Percentiles rank a stretch among this genome's conserved stretches.
phyloP scores from a whole-genome alignment of 2,888 invertebrate genomes.

The Campaea margaritaria region DNA sequence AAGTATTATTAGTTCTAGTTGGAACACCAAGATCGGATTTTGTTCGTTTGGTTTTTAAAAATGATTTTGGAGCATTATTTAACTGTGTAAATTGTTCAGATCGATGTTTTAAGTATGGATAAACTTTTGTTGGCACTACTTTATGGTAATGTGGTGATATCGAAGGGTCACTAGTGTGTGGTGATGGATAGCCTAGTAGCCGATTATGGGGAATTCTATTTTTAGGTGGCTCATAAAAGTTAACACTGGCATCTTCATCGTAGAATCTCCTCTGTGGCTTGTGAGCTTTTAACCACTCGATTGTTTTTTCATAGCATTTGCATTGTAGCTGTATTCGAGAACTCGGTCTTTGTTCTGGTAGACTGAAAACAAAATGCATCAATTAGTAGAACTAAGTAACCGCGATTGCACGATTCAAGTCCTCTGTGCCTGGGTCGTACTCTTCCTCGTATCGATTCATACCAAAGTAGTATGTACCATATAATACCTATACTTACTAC shows the following conservation, averaged over 20 bases:
- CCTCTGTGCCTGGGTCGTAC: too few relatives aligned
- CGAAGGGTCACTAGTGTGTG: not conserved
- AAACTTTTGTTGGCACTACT: not conserved
- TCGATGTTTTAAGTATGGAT: not conserved
- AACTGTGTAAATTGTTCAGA: not conserved
- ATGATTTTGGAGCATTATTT: not conserved
- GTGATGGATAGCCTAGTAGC: not conserved
- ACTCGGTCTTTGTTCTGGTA: not conserved
- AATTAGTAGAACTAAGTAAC: not conserved
- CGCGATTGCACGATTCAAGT: too few relatives aligned
- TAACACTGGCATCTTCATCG: not conserved
- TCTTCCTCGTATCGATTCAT: too few relatives aligned
- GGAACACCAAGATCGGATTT: not conserved
- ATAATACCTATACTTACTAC: too few relatives aligned
- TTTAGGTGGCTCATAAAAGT: not conserved
- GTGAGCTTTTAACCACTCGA: not conserved
- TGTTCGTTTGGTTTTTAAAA: conserved; percentile 1
- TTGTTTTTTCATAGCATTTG: conserved; percentile 3
- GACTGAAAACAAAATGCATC: not conserved
- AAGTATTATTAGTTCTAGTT: not conserved
- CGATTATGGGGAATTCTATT: not conserved
- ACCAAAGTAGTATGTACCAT: too few relatives aligned
- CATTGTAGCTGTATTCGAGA: not conserved
- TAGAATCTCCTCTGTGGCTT: not conserved
- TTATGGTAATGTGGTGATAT: not conserved